Evolutionary conservation across 2,113 vertebrate genomes (phyloP).

Genomic region (Pachycephala philippinensis): DNA sequence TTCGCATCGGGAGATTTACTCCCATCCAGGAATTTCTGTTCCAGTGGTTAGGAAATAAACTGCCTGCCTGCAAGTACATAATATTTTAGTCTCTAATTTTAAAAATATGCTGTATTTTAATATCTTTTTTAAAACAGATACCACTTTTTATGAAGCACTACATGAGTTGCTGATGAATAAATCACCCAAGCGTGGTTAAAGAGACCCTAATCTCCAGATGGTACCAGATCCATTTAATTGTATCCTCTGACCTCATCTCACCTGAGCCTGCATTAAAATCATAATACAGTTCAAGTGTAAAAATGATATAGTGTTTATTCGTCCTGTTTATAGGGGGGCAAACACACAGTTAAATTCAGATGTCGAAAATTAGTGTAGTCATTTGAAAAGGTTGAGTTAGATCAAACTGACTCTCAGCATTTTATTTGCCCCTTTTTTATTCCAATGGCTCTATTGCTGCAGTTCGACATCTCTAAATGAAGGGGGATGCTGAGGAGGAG

Average conservation of each 20-base stretch:
- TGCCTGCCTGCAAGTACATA: constrained; percentile 82
- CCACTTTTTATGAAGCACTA: constrained; percentile 96
- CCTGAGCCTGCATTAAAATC: constrained; percentile 96
- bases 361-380: constrained; percentile 74
- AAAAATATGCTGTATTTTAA: constrained; percentile 90
- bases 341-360: constrained; percentile 84
- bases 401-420: constrained; percentile 60
- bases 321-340: constrained; percentile 92
- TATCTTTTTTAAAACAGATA: constrained; percentile 89
- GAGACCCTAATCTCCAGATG: constrained; percentile 92
- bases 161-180: constrained; percentile 97
- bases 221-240: constrained; percentile 95
- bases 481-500: constrained; percentile 7
- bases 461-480: neutral
- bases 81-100: constrained; percentile 90
- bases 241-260: constrained; percentile 94
- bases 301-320: constrained; percentile 99
- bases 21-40: constrained; percentile 58
- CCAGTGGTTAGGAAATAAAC: constrained; percentile 81
- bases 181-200: constrained; percentile 99
- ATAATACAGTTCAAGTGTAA: constrained; percentile 97
- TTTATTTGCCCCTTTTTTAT: constrained; percentile 61
- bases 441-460: constrained; percentile 5
- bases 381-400: constrained; percentile 78
- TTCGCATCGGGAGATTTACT: neutral